Base-by-base conservation (phyloP, 2,797 vertebrate genomes). In the Ibycter americanus region DNA sequence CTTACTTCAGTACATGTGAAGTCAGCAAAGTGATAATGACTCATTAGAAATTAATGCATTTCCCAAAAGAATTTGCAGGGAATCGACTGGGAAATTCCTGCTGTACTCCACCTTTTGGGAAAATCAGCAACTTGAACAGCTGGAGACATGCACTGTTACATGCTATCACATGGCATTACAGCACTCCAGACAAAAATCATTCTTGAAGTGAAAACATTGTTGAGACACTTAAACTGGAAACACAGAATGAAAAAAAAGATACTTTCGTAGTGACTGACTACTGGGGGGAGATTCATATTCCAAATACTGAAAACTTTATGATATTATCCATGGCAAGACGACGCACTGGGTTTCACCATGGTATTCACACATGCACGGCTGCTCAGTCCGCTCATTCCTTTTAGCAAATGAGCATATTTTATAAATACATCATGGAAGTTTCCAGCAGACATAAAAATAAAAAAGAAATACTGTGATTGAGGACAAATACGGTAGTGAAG, bases 21-120 rank as follows among this genome's bases (percentile, higher is more conserved):
- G 31, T 89, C 81, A 85, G 55, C 58, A 73, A 66, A 92, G 44
- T 85, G 87, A 84, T 96, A 91, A 87, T 89, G 70, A 59, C 51
- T 93, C 74, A 54, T 94, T 95, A 95, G 85, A 93, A 95, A 92
- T 90, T 23, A 93, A 90, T 81, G 61, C 27, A 31, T 76, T 88
- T 90, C 78, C 83, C 61, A 8, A 68, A 94, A 87, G 82, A 63
- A 51, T 83, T 85, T 80, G 18, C n/a, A 61, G 46, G 61, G 91
- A 77, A 89, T 92, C 46, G 4, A 9, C 87, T 89, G 66, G 52
- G 95, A 70, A 90, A 49, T 79, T 87, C 71, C 84, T 87, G 55
- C 87, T 85, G 42, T 84, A 87, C 86, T 94, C 82, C 19, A 72
- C 92, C 90, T 87, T 87, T 82, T 59, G 63, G 55, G 61, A 66